These are phyloP conservation scores for Nothocercus nigrocapillus DNA, from an alignment of 2,113 vertebrate species.

Conservation along the genomic window DNA sequence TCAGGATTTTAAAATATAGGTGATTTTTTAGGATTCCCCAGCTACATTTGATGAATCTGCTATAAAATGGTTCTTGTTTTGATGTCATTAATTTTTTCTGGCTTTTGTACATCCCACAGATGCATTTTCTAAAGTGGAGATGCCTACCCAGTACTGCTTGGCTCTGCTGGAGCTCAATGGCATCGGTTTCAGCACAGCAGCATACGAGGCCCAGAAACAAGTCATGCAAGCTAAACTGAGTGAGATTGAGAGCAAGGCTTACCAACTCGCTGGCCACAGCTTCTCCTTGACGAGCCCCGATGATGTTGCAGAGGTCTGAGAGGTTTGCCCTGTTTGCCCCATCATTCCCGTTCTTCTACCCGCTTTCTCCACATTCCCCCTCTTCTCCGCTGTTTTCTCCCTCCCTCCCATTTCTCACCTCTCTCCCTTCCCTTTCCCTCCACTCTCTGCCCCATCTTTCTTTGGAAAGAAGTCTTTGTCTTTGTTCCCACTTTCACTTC, in stretches of 20 bases:
- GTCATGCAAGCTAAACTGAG: slow-evolving; percentile 93
- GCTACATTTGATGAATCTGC: background rate
- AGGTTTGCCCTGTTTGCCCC: too few species aligned
- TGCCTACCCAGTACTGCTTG: slow-evolving; percentile 93
- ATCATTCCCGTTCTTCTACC: too few species aligned
- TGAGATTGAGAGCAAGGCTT: slow-evolving; percentile 86
- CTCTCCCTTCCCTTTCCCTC: too few species aligned
- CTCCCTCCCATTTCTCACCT: too few species aligned
- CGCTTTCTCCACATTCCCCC: too few species aligned
- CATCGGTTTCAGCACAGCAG: slow-evolving; percentile 90
- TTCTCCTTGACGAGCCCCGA: slow-evolving; percentile 94
- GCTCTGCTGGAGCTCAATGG: slow-evolving; percentile 95
- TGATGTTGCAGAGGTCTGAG: slow-evolving; percentile 87
- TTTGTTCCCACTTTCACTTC: too few species aligned
- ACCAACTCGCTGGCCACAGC: slow-evolving; percentile 89
- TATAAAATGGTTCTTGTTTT: background rate
- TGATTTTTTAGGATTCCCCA: background rate
- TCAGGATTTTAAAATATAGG: background rate
- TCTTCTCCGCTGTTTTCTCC: too few species aligned
- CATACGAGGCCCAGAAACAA: slow-evolving; percentile 91
- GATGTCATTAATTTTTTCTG: background rate
- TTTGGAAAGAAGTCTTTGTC: too few species aligned
- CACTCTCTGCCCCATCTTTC: too few species aligned
- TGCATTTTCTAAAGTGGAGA: slow-evolving; percentile 88
- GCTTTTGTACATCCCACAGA: slow-evolving; percentile 73